Evolutionary conservation across 2,113 vertebrate genomes (phyloP).

Genomic region (Poeciliopsis turrubarensis): DNA sequence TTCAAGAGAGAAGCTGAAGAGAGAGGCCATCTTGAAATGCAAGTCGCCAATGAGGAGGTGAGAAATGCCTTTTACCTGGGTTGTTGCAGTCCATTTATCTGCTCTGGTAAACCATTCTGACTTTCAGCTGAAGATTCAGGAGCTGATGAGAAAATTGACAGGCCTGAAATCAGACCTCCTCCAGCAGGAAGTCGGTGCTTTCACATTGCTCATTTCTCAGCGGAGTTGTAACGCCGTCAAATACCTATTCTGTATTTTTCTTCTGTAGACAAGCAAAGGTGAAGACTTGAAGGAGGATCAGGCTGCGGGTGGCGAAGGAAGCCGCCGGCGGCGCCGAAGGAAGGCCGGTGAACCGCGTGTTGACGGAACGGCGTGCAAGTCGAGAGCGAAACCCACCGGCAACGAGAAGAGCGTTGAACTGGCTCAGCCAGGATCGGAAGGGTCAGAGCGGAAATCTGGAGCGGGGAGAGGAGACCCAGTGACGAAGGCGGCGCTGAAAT

Average conservation of each 20-base stretch:
- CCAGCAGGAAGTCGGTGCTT: conserved; percentile 45
- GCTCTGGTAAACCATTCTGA: too few relatives aligned
- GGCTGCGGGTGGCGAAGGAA: background rate
- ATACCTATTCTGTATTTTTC: too few relatives aligned
- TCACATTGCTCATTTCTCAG: too few relatives aligned
- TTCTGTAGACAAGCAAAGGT: background rate
- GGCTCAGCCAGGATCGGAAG: background rate
- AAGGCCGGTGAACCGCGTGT: background rate
- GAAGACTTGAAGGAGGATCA: background rate
- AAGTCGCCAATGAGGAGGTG: conserved; percentile 37
- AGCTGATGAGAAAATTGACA: conserved; percentile 42
- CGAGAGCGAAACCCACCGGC: background rate
- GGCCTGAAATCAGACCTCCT: conserved; percentile 47
- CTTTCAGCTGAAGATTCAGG: conserved; percentile 40
- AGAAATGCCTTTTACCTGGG: background rate
- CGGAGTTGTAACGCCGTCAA: too few relatives aligned
- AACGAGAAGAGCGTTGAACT: background rate
- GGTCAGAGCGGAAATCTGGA: background rate
- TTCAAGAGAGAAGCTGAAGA: conserved; percentile 26
- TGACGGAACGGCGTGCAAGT: background rate
- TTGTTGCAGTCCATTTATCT: background rate
- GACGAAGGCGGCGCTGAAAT: background rate
- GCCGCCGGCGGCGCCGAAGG: background rate
- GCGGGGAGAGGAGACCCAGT: background rate
- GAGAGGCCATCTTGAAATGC: conserved; percentile 22